Percentiles rank a stretch among this genome's conserved stretches.
Conservation (phyloP, 1,140 invertebrate genomes). For the Globodera rostochiensis region DNA sequence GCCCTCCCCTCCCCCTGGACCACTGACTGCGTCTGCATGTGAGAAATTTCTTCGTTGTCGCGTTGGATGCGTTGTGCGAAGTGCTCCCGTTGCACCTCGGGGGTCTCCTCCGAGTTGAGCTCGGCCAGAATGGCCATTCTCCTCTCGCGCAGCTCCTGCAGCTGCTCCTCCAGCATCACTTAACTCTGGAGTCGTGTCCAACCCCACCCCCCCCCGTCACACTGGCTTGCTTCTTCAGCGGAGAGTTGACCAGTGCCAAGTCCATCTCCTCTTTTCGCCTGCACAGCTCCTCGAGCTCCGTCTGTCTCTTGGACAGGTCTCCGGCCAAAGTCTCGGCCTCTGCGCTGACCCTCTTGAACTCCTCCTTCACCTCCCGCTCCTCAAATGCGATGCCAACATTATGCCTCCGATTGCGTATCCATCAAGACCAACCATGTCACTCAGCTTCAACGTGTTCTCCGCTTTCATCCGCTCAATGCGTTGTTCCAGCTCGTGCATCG, state of each 20-base stretch:
- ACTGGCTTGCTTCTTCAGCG: constrained; percentile 53
- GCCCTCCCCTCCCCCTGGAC: no score
- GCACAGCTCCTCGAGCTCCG: constrained; percentile 36
- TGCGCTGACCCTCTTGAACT: constrained; percentile 34
- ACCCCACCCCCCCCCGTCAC: neutral
- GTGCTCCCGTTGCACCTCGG: constrained; percentile 44
- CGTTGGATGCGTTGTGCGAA: constrained; percentile 47
- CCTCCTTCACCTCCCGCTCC: constrained; percentile 43
- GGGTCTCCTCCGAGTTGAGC: constrained; percentile 36
- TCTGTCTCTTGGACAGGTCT: constrained; percentile 31
- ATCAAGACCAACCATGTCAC: constrained; percentile 17
- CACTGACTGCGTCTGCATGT: constrained; percentile 44
- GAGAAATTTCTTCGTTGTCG: constrained; percentile 47
- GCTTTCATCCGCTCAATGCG: constrained; percentile 20
- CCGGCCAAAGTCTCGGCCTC: constrained; percentile 32
- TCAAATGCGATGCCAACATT: constrained; percentile 23
- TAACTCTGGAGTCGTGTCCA: constrained; percentile 7
- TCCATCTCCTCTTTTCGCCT: constrained; percentile 47
- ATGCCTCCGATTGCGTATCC: neutral
- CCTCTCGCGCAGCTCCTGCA: constrained; percentile 42
- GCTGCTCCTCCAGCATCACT: constrained; percentile 52
- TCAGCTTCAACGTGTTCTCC: constrained; percentile 36
- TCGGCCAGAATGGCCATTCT: constrained; percentile 30
- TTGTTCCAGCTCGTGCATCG: constrained; percentile 26
- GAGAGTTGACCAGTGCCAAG: constrained; percentile 45